Conservation (phyloP, 2,888 invertebrate genomes). For the Andrena bicolor region DNA sequence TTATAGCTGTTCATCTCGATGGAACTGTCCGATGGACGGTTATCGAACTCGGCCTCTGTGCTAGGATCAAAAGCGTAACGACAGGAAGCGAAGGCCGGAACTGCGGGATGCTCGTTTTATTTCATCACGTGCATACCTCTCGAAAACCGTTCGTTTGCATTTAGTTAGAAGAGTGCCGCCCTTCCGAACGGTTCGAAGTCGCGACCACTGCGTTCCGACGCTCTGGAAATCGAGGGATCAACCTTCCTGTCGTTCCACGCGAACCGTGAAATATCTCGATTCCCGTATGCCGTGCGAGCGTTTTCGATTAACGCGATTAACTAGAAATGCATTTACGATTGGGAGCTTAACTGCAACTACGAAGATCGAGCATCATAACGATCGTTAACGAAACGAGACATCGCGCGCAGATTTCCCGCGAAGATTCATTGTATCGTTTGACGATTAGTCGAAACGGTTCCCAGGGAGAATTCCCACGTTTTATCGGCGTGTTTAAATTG, state of each 20-base stretch:
- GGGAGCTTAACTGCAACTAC: too few species aligned
- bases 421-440: background rate
- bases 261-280: background rate
- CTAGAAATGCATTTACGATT: too few species aligned
- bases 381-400: background rate
- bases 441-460: background rate
- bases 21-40: constrained; percentile 56
- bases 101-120: constrained; percentile 71
- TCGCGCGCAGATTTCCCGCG: background rate
- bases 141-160: constrained; percentile 74
- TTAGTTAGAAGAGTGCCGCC: constrained; percentile 51
- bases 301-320: too few species aligned
- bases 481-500: background rate
- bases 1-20: constrained; percentile 32
- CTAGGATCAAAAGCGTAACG: constrained; percentile 63
- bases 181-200: constrained; percentile 19
- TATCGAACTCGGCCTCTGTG: constrained; percentile 63
- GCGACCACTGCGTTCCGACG: background rate
- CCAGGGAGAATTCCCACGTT: background rate
- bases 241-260: background rate
- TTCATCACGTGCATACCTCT: constrained; percentile 65
- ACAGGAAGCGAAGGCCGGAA: constrained; percentile 79
- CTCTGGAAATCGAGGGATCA: background rate
- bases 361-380: too few species aligned
- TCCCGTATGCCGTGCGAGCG: too few species aligned